Evolutionary conservation across 2,797 vertebrate genomes (phyloP), one percentile per base, ranked within the genome.

Genomic region (Hydrolagus colliei): DNA sequence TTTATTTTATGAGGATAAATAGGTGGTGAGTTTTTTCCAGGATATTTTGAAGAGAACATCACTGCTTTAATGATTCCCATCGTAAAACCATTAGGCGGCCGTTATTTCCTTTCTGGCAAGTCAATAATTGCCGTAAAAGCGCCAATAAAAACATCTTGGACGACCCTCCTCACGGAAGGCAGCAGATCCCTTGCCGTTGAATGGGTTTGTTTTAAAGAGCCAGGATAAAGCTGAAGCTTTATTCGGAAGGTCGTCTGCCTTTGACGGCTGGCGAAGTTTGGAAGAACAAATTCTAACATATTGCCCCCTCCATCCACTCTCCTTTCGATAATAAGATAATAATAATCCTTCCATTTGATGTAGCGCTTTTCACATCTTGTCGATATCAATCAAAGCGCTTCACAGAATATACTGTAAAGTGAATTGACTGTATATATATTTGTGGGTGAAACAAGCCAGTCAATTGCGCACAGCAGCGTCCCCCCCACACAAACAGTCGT

Each of bases 21-120:
- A 65, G 14, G 68, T 84, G 67, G 16, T 7, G 18, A 35, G 9
- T 9, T 71, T 84, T 27, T 84, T 84, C 79, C 35, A 18, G 67
- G 9, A 71, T 27, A 41, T 41, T 32, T 20, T 32, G 9, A 61
- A 61, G 75, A 61, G 32, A 84, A 18, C 32, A 20, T 84, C 41
- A 35, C 27, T 84, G 65, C 65, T 68, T 52, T 68, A 84, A 84
- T 67, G 65, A 52, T 84, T 68, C 65, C 9, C 16, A 68, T 68
- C 68, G 65, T 84, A 84, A 82, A 84, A 41, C 32, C 27, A 82
- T 82, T 82, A 82, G 35, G 35, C 67, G 27, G 63, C 65, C 14
- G 67, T 82, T 82, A 35, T 82, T 82, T 82, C 78, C 63, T 82
- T 41, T 35, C 27, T 35, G 32, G 65, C 32, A 20, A 18, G 65